A percentile compares a stretch with the other conserved stretches of the same genome.
phyloP scores from a whole-genome alignment of 2,888 invertebrate species.

The Lucinisca nassula region DNA sequence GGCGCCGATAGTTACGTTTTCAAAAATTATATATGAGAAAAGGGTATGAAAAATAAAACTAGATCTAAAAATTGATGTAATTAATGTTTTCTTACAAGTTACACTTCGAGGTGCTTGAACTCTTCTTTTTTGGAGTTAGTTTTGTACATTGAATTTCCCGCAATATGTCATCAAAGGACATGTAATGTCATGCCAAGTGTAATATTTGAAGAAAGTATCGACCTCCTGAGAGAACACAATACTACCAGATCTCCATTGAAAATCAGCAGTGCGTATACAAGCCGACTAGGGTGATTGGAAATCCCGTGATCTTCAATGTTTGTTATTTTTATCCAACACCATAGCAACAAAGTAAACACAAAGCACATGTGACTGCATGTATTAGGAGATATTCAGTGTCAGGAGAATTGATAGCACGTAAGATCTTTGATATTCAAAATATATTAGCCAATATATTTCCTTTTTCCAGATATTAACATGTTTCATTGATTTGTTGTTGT shows the following conservation, averaged over 20 bases:
- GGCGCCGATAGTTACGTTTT: no score
- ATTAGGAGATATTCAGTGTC: no score
- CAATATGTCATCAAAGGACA: neutral
- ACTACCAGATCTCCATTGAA: neutral
- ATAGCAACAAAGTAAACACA: slow-evolving; percentile 62
- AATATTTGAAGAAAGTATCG: neutral
- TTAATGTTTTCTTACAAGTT: no score
- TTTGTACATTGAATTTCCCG: neutral
- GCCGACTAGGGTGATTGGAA: neutral
- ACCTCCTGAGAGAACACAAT: neutral
- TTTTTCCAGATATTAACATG: no score
- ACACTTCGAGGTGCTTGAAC: no score
- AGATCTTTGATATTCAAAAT: no score
- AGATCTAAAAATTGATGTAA: no score
- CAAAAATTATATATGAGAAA: no score
- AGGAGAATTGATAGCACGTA: no score
- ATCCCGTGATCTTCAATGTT: neutral
- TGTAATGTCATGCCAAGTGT: neutral
- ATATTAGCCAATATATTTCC: no score
- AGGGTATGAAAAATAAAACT: no score
- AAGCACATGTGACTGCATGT: slow-evolving; percentile 18
- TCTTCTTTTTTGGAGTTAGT: neutral
- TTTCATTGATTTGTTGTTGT: no score
- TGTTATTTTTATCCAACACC: slow-evolving; percentile 22
- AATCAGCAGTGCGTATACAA: neutral